These are phyloP conservation scores for Scyliorhinus canicula DNA, from an alignment of 2,797 vertebrate species.

Conservation along the genomic window DNA sequence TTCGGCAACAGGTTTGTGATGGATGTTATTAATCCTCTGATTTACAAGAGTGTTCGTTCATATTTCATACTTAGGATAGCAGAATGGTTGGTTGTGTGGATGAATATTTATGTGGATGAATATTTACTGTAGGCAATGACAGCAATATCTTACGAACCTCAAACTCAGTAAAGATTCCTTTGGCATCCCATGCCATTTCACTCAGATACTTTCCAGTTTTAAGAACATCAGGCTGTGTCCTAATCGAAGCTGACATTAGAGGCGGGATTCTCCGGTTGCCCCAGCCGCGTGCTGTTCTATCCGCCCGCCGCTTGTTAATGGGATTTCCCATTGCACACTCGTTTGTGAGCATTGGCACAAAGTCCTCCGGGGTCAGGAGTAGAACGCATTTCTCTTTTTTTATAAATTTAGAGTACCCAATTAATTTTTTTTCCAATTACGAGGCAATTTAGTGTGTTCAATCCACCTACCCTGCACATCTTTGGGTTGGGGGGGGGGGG, in stretches of 20 bases:
- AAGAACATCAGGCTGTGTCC: neutral
- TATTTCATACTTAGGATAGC: neutral
- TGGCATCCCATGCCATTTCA: neutral
- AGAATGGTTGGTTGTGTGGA: neutral
- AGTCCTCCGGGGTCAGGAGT: neutral
- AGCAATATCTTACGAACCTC: neutral
- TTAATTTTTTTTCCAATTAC: too few relatives aligned
- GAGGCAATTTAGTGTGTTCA: too few relatives aligned
- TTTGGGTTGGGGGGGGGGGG: too few relatives aligned
- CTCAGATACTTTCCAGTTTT: neutral
- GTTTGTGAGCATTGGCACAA: neutral
- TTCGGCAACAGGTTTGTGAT: neutral
- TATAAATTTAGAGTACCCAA: too few relatives aligned
- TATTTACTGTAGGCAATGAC: neutral
- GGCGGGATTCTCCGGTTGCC: too few relatives aligned
- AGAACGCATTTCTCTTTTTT: neutral
- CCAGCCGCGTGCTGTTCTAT: too few relatives aligned
- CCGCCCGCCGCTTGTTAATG: too few relatives aligned
- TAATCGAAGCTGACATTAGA: neutral
- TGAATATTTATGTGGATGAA: neutral
- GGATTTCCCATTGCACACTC: too few relatives aligned
- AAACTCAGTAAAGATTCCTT: neutral
- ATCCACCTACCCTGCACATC: too few relatives aligned
- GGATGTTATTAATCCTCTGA: neutral
- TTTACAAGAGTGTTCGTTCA: neutral